A percentile compares a stretch with the other conserved stretches of the same genome.
phyloP scores from a whole-genome alignment of 2,797 vertebrate genomes.

The Helostoma temminkii region DNA sequence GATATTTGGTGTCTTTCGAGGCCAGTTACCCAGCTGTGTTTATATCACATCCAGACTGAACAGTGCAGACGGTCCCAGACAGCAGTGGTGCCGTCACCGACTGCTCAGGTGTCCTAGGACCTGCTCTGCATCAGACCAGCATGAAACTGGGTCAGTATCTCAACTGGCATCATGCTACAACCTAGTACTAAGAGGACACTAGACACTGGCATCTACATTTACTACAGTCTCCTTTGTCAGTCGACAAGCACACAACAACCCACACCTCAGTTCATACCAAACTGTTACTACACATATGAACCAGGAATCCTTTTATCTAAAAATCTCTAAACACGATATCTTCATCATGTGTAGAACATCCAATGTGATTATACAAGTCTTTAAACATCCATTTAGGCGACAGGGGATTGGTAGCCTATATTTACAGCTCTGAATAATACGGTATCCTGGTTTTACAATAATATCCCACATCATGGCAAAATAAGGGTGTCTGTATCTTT shows the following conservation, averaged over 20 bases:
- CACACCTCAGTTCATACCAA: neutral
- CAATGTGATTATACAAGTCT: constrained; percentile 3
- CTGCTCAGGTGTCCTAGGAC: constrained; percentile 25
- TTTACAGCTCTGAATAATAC: constrained; percentile 55
- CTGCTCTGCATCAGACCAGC: constrained; percentile 22
- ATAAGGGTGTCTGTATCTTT: constrained; percentile 61
- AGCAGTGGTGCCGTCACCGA: neutral
- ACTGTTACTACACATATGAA: neutral
- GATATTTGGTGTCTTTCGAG: constrained; percentile 2
- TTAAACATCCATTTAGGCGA: constrained; percentile 7
- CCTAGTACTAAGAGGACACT: constrained; percentile 5
- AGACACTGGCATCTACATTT: constrained; percentile 2
- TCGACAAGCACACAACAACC: neutral
- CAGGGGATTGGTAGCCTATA: constrained; percentile 46
- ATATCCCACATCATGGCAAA: constrained; percentile 62
- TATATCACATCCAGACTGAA: constrained; percentile 10
- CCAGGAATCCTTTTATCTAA: neutral
- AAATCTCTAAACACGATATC: constrained; percentile 1
- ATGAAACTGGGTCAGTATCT: constrained; percentile 39
- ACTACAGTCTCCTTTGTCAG: neutral
- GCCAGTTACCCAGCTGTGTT: constrained; percentile 12
- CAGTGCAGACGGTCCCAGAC: constrained; percentile 2
- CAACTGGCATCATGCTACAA: constrained; percentile 24
- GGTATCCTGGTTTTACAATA: constrained; percentile 54
- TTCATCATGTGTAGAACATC: neutral